Evolutionary conservation across 2,888 invertebrate species (phyloP).

Genomic region (Frankliniella intonsa): DNA sequence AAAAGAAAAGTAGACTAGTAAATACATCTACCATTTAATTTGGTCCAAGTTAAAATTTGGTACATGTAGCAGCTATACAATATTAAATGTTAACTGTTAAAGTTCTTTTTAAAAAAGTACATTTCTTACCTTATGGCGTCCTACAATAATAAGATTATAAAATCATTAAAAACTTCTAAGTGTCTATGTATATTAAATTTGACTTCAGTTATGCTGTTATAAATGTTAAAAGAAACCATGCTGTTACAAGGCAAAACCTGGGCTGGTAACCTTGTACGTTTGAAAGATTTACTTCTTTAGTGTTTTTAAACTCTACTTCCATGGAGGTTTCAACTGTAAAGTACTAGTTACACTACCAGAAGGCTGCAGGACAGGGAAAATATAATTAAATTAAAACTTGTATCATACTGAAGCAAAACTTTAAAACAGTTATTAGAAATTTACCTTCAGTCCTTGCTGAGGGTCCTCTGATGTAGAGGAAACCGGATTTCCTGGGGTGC

Average conservation of each 20-base stretch:
- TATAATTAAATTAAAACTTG: background rate
- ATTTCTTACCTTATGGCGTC: no score
- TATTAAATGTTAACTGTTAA: no score
- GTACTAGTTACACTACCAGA: conserved; percentile 42
- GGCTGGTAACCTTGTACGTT: background rate
- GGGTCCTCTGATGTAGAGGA: no score
- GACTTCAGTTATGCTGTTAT: background rate
- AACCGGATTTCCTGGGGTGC: conserved; percentile 5
- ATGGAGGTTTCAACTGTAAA: conserved; percentile 44
- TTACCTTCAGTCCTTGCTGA: background rate
- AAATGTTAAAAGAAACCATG: background rate
- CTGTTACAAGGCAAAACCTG: background rate
- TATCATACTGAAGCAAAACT: background rate
- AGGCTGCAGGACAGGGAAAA: conserved; percentile 37
- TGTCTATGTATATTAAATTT: background rate
- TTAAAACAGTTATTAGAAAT: background rate
- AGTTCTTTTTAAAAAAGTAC: no score
- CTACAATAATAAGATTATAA: background rate
- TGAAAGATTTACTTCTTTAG: background rate
- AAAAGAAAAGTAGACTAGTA: background rate
- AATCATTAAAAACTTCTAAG: background rate
- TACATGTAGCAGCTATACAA: no score
- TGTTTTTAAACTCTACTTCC: conserved; percentile 42
- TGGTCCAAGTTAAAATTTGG: background rate
- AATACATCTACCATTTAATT: background rate